phyloP scores from a whole-genome alignment of 2,797 vertebrate genomes.

The Pelochelys cantorii region DNA sequence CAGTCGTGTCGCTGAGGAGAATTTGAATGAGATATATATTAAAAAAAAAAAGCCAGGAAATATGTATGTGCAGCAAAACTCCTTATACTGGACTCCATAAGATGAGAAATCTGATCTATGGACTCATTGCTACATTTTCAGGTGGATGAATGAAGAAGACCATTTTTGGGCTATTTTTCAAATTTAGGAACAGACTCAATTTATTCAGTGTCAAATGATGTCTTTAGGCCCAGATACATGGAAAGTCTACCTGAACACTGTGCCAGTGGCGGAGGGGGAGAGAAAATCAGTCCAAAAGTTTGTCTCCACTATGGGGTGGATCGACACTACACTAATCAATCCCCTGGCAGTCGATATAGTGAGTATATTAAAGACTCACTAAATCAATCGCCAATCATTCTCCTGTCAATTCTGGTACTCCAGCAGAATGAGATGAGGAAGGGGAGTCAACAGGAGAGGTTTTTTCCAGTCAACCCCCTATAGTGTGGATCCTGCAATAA shows the following conservation, averaged over 20 bases:
- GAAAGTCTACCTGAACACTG: neutral
- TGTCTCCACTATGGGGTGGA: no score
- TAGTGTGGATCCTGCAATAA: no score
- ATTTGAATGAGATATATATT: accelerated
- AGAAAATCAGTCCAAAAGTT: no score
- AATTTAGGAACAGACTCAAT: accelerated
- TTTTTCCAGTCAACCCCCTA: no score
- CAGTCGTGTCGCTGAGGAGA: neutral
- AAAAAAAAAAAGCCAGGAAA: neutral
- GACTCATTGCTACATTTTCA: neutral
- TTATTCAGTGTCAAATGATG: neutral
- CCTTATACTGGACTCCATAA: neutral
- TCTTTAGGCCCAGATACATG: neutral
- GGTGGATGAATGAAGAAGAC: accelerated
- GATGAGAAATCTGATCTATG: neutral
- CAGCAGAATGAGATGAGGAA: no score
- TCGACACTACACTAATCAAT: no score
- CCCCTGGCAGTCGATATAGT: no score
- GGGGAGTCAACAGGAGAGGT: no score
- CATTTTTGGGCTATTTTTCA: accelerated
- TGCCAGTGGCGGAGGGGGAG: neutral
- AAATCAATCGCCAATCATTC: no score
- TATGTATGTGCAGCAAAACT: neutral
- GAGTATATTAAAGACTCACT: no score
- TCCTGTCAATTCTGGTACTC: no score